Conservation (phyloP, 2,797 vertebrate genomes). For the Cheirogaleus major region DNA sequence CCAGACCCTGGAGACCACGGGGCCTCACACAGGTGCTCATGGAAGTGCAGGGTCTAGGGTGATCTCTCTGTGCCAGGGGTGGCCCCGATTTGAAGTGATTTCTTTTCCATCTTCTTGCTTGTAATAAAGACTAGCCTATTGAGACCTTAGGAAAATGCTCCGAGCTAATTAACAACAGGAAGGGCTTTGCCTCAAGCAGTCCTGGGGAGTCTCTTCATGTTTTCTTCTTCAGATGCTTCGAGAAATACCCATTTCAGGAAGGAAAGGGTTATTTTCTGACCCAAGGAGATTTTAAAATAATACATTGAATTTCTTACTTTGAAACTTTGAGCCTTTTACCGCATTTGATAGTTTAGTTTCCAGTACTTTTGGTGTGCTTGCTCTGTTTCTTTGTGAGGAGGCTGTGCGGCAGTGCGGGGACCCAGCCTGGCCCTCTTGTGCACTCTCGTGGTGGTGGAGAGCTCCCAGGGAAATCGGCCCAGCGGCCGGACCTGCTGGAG, state of each 20-base stretch:
- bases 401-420: fast-evolving
- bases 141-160: neutral
- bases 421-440: neutral
- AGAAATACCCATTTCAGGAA: neutral
- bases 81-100: neutral
- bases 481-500: fast-evolving
- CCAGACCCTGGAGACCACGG: neutral
- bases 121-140: neutral
- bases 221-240: neutral
- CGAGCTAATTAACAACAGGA: neutral
- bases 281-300: neutral
- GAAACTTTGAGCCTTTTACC: neutral
- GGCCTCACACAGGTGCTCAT: neutral
- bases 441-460: neutral
- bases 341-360: neutral
- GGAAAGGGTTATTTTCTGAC: neutral
- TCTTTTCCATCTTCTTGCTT: neutral
- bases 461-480: neutral
- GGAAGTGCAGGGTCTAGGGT: neutral
- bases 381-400: neutral
- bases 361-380: neutral
- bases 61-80: neutral
- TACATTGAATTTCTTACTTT: neutral
- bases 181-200: neutral
- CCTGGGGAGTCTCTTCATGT: neutral